Evolutionary conservation across 2,888 invertebrate species (phyloP).

Genomic region (Adelognathus sp.): DNA sequence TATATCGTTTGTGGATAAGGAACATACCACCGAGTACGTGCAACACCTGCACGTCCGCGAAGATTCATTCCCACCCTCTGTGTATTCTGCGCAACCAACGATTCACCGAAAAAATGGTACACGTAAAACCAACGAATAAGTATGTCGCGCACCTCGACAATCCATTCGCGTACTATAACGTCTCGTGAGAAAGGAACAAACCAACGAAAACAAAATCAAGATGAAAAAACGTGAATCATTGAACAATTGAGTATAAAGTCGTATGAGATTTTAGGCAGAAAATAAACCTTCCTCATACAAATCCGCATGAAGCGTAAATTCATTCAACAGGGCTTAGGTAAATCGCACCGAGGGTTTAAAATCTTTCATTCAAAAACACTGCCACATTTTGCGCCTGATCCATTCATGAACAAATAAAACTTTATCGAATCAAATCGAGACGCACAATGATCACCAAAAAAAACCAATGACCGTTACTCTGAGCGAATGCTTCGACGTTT

Average conservation of each 20-base stretch:
- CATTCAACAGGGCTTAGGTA: no score
- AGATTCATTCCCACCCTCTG: slow-evolving; percentile 48
- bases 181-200: neutral
- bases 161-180: neutral
- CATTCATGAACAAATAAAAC: no score
- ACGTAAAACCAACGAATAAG: slow-evolving; percentile 2
- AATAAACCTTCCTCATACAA: no score
- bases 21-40: slow-evolving; percentile 8
- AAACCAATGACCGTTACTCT: neutral
- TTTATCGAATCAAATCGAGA: neutral
- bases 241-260: neutral
- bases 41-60: slow-evolving; percentile 33
- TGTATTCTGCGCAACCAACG: slow-evolving; percentile 29
- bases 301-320: no score
- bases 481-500: neutral
- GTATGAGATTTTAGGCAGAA: no score
- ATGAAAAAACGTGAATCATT: no score
- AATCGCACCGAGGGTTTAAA: no score
- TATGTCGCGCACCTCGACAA: slow-evolving; percentile 16
- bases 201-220: neutral
- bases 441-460: neutral
- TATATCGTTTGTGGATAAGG: no score
- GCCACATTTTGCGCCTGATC: no score
- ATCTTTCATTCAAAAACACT: no score
- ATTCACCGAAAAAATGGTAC: slow-evolving; percentile 44